A percentile compares a stretch with the other conserved stretches of the same genome.
Evolutionary conservation across 2,888 invertebrate genomes (phyloP).

Genomic region (Cheilosia urbana): DNA sequence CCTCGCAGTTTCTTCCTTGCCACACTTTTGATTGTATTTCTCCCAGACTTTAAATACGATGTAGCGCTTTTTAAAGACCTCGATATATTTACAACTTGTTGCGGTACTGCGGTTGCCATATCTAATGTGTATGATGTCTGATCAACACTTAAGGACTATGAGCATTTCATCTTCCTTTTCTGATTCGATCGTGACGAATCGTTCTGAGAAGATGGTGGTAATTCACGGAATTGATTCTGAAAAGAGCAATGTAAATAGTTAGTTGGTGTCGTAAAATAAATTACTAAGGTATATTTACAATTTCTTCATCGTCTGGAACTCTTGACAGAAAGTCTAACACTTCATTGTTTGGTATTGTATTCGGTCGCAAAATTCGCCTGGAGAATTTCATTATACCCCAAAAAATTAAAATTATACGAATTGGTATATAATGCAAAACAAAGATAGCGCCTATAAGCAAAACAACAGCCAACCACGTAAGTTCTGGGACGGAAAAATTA

Average conservation of each 20-base stretch:
- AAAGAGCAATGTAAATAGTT: conserved; percentile 19
- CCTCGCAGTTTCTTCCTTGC: conserved; percentile 47
- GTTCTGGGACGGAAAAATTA: conserved; percentile 98
- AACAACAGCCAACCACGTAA: conserved; percentile 95
- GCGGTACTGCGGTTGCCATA: conserved; percentile 74
- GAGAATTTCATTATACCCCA: conserved; percentile 99
- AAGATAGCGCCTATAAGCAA: conserved; percentile 89
- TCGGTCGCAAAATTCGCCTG: conserved; percentile 94
- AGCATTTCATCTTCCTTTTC: conserved; percentile 82
- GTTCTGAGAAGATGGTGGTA: conserved; percentile 80
- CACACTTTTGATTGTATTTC: conserved; percentile 76
- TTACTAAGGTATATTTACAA: conserved; percentile 87
- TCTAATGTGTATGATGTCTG: conserved; percentile 67
- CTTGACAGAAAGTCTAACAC: conserved; percentile 96
- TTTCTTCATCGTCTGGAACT: conserved; percentile 96
- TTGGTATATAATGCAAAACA: conserved; percentile 94
- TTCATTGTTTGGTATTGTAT: conserved; percentile 98
- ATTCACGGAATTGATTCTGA: conserved; percentile 82
- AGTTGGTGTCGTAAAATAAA: no score
- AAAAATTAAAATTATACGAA: conserved; percentile 94
- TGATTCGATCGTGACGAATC: conserved; percentile 81
- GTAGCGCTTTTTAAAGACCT: conserved; percentile 81
- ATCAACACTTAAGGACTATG: conserved; percentile 82
- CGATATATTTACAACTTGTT: conserved; percentile 80
- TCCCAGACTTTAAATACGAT: conserved; percentile 80